Conservation (phyloP, 2,113 vertebrate species). For the Myrmecobius fasciatus region DNA sequence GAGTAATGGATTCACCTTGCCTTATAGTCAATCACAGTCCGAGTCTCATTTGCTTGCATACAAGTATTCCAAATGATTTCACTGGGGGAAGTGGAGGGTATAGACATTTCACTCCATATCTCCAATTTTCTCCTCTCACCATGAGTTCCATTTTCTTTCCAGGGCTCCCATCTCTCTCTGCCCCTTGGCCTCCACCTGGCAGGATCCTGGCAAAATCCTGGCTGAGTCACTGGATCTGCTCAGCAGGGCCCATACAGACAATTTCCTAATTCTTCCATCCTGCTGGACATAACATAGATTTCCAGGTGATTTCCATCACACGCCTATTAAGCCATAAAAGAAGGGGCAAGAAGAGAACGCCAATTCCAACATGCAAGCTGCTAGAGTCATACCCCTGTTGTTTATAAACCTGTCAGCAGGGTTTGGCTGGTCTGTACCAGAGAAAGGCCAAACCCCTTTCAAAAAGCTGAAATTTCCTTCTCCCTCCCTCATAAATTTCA, state of each 20-base stretch:
- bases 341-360: background rate
- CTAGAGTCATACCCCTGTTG: constrained; percentile 35
- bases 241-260: fast-evolving
- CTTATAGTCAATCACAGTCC: background rate
- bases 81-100: background rate
- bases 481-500: background rate
- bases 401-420: constrained; percentile 51
- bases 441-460: constrained; percentile 35
- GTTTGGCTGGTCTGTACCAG: background rate
- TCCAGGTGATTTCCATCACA: constrained; percentile 2
- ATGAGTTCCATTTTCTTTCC: background rate
- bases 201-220: background rate
- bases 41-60: background rate
- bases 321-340: constrained; percentile 59
- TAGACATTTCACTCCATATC: background rate
- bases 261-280: background rate
- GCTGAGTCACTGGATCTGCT: background rate
- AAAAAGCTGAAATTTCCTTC: constrained; percentile 54
- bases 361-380: background rate
- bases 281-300: constrained; percentile 15
- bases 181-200: background rate
- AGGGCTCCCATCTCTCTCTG: background rate
- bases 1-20: background rate
- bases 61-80: background rate
- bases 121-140: background rate